Conservation (phyloP, 2,113 vertebrate species). For the Toxostoma redivivum region DNA sequence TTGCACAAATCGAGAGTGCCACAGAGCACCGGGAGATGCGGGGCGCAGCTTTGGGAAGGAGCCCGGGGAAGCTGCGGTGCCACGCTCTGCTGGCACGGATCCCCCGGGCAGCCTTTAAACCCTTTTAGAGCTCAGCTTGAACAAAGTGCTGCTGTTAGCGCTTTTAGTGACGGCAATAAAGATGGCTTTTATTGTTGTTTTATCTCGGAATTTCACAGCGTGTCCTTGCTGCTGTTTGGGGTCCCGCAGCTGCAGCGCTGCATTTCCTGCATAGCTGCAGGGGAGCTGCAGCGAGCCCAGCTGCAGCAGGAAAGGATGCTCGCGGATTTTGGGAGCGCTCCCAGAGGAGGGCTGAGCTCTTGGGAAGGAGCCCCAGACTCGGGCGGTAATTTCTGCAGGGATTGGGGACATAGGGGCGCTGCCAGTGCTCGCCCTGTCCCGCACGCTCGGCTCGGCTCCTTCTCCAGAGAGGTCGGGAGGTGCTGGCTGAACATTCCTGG, state of each 20-base stretch:
- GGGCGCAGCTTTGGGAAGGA: background rate
- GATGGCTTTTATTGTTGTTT: background rate
- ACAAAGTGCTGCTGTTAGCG: background rate
- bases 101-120: background rate
- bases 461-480: accelerated
- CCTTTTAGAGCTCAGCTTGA: slow-evolving; percentile 3
- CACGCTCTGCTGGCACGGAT: background rate
- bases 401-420: accelerated
- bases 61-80: background rate
- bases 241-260: background rate
- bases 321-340: accelerated
- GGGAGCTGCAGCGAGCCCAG: background rate
- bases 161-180: slow-evolving; percentile 22
- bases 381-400: background rate
- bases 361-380: background rate
- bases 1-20: background rate
- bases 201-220: background rate
- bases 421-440: accelerated
- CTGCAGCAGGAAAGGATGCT: background rate
- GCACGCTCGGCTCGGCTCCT: background rate
- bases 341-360: background rate
- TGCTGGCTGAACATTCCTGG: background rate
- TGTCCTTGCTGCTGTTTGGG: background rate
- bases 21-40: background rate
- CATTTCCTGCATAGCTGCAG: too few species aligned